phyloP scores from a whole-genome alignment of 2,797 vertebrate genomes.

The Periophthalmus magnuspinnatus region DNA sequence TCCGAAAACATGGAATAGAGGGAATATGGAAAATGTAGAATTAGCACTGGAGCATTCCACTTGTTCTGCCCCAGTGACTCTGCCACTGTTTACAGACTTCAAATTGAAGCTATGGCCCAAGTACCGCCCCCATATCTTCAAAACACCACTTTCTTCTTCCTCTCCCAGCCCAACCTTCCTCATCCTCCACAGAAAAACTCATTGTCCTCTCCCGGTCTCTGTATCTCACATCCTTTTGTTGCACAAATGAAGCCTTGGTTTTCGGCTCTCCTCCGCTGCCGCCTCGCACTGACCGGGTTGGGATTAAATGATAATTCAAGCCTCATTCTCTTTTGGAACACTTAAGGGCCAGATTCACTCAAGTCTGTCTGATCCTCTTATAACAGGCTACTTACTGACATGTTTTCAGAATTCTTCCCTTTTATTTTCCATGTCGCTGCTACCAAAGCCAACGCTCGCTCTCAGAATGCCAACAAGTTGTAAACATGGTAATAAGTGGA shows the following conservation, averaged over 20 bases:
- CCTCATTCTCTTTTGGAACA: conserved; percentile 70
- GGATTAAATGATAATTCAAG: conserved; percentile 75
- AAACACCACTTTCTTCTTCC: conserved; percentile 23
- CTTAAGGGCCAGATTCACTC: conserved; percentile 68
- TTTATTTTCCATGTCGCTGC: conserved; percentile 48
- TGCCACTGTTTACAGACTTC: conserved; percentile 26
- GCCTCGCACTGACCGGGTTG: conserved; percentile 52
- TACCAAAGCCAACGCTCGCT: conserved; percentile 42
- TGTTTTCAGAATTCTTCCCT: conserved; percentile 57
- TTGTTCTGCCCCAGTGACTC: conserved; percentile 32
- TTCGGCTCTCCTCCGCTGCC: conserved; percentile 33
- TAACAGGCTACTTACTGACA: conserved; percentile 56
- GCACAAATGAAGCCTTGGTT: conserved; percentile 49
- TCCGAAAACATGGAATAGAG: conserved; percentile 34
- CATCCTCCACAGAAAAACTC: conserved; percentile 35
- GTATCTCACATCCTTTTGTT: conserved; percentile 42
- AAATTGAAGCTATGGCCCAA: conserved; percentile 24
- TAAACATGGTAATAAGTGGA: conserved; percentile 61
- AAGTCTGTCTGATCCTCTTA: conserved; percentile 80
- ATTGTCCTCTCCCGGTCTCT: conserved; percentile 50
- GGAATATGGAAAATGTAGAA: conserved; percentile 35
- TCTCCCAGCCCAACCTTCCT: conserved; percentile 21
- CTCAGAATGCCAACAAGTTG: conserved; percentile 49
- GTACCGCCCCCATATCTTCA: background rate
- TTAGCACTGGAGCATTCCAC: conserved; percentile 20